Evolutionary conservation across 2,113 vertebrate species (phyloP).

Genomic region (Arizona elegans): DNA sequence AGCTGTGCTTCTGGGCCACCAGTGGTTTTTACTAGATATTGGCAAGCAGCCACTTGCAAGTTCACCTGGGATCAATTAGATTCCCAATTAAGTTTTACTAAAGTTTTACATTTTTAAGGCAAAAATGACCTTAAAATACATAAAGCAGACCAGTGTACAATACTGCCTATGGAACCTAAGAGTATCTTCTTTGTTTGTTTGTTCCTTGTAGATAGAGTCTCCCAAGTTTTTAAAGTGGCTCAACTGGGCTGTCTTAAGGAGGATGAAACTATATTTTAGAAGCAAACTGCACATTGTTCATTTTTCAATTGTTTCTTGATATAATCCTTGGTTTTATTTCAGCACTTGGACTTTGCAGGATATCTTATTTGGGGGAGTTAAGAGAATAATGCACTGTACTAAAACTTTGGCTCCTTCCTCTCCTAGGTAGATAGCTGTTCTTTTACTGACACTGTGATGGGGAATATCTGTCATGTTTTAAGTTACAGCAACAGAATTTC

Average conservation of each 20-base stretch:
- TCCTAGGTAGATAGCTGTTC: not conserved
- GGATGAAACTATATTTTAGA: not conserved
- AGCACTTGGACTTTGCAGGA: too few species aligned
- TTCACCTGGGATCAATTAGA: not conserved
- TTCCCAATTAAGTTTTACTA: not conserved
- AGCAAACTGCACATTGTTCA: not conserved
- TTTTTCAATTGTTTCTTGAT: not conserved
- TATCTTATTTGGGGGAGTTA: not conserved
- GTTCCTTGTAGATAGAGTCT: not conserved
- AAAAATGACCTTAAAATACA: not conserved
- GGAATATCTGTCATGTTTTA: not conserved
- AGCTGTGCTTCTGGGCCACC: not conserved
- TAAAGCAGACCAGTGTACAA: not conserved
- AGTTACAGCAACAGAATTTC: not conserved
- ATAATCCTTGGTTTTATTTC: not conserved
- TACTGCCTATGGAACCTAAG: not conserved
- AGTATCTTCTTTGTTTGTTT: not conserved
- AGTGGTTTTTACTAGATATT: not conserved
- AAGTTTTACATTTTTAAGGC: not conserved
- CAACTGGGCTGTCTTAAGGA: not conserved
- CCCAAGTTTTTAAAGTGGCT: not conserved
- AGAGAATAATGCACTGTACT: not conserved
- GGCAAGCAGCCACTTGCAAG: not conserved
- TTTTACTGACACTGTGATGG: not conserved
- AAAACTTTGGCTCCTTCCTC: not conserved